A percentile compares a stretch with the other conserved stretches of the same genome.
These are phyloP conservation scores for Philypnodon macrostomus DNA, from an alignment of 2,797 vertebrate genomes.

Conservation along the genomic window DNA sequence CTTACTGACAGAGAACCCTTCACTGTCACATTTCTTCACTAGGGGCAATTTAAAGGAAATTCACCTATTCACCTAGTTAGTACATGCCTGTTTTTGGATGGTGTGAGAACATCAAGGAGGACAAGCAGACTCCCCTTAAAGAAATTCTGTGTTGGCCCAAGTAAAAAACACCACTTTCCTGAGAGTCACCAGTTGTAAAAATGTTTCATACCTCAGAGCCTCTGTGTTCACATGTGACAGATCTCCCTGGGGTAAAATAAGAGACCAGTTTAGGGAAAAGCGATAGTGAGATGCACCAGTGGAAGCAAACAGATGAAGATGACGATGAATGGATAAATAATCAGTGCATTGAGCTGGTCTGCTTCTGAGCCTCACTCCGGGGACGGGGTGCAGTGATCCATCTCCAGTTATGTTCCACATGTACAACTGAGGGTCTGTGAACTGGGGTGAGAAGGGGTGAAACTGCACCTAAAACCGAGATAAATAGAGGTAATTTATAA, in stretches of 20 bases:
- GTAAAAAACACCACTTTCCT: no score
- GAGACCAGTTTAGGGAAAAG: slow-evolving; percentile 92
- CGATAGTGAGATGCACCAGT: slow-evolving; percentile 87
- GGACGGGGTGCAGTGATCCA: slow-evolving; percentile 76
- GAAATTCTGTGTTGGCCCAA: no score
- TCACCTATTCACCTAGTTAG: no score
- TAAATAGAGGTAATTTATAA: slow-evolving; percentile 1
- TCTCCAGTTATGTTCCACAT: slow-evolving; percentile 92
- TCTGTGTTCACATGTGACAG: slow-evolving; percentile 77
- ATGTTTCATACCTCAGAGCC: slow-evolving; percentile 71
- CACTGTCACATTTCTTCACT: no score
- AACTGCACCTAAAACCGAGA: slow-evolving; percentile 79
- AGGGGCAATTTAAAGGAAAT: no score
- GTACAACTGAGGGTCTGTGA: slow-evolving; percentile 86
- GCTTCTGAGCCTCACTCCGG: slow-evolving; percentile 82
- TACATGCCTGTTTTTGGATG: no score
- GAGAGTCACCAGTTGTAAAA: no score
- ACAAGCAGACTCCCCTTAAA: no score
- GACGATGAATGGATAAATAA: slow-evolving; percentile 84
- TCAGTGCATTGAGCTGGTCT: slow-evolving; percentile 87
- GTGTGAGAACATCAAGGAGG: no score
- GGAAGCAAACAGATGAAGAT: slow-evolving; percentile 79
- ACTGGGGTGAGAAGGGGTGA: slow-evolving; percentile 88
- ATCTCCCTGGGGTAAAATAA: slow-evolving; percentile 85
- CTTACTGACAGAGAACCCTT: no score